Conservation (phyloP, 1,140 invertebrate genomes). For the Hyphantria cunea region DNA sequence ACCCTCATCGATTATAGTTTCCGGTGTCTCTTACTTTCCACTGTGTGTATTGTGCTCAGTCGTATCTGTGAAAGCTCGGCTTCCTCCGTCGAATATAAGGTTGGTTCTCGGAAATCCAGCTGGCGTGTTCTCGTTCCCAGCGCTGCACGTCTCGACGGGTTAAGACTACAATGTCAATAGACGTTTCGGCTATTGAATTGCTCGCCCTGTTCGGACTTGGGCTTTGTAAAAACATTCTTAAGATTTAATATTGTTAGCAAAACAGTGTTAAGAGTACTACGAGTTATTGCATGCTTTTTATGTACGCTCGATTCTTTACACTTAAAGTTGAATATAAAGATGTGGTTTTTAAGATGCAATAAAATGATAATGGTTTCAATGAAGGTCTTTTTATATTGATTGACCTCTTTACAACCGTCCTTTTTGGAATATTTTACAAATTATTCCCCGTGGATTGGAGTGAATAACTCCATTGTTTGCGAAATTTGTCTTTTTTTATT, state of each 20-base stretch:
- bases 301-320: background rate
- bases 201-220: conserved; percentile 35
- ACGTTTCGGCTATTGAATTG: conserved; percentile 47
- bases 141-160: conserved; percentile 38
- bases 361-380: no score
- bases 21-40: conserved; percentile 57
- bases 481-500: no score
- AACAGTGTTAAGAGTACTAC: conserved; percentile 12
- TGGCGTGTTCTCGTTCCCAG: conserved; percentile 33
- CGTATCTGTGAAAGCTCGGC: conserved; percentile 41
- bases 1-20: conserved; percentile 63
- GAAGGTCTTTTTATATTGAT: no score
- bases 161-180: conserved; percentile 63
- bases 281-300: background rate
- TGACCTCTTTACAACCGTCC: no score
- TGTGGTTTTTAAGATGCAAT: no score
- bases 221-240: conserved; percentile 41
- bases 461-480: no score
- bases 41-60: conserved; percentile 52
- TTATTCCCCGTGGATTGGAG: no score
- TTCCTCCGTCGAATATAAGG: conserved; percentile 48
- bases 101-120: conserved; percentile 55
- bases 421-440: no score
- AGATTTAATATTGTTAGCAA: conserved; percentile 24
- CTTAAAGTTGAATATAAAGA: no score